Evolutionary conservation across 2,113 vertebrate genomes (phyloP).

Genomic region (Gallinago paraguaiae): DNA sequence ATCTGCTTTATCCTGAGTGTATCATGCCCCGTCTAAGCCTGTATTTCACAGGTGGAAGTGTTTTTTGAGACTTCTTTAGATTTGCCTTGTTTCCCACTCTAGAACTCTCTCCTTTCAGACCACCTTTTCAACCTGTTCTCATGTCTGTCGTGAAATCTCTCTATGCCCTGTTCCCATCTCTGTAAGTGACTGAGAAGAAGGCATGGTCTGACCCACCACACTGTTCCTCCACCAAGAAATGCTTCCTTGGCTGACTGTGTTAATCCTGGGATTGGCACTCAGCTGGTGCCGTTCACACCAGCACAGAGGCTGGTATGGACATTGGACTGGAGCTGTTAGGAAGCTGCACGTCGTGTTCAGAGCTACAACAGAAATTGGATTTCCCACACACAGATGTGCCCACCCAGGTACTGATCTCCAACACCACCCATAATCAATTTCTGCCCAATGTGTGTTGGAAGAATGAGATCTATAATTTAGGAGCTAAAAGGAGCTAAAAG

Average conservation of each 20-base stretch:
- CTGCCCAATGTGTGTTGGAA: neutral
- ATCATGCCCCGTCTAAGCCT: neutral
- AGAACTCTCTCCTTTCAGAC: neutral
- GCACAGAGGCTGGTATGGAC: neutral
- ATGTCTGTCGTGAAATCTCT: neutral
- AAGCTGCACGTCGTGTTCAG: neutral
- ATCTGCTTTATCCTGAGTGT: neutral
- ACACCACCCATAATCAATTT: neutral
- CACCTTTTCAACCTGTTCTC: neutral
- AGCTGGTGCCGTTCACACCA: neutral
- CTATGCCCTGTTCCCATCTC: neutral
- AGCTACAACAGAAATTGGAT: neutral
- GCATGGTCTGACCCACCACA: rapidly evolving
- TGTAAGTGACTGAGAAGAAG: neutral
- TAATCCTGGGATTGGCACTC: neutral
- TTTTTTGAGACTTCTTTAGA: neutral
- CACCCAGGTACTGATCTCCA: neutral
- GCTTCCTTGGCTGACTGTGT: neutral
- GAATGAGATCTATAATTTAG: neutral
- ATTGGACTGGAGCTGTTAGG: neutral
- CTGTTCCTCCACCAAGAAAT: neutral
- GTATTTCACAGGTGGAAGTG: neutral
- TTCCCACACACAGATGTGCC: neutral
- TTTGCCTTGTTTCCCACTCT: neutral
- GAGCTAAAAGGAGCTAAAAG: neutral